Conservation (phyloP, 2,113 vertebrate genomes). For the Nibea albiflora region DNA sequence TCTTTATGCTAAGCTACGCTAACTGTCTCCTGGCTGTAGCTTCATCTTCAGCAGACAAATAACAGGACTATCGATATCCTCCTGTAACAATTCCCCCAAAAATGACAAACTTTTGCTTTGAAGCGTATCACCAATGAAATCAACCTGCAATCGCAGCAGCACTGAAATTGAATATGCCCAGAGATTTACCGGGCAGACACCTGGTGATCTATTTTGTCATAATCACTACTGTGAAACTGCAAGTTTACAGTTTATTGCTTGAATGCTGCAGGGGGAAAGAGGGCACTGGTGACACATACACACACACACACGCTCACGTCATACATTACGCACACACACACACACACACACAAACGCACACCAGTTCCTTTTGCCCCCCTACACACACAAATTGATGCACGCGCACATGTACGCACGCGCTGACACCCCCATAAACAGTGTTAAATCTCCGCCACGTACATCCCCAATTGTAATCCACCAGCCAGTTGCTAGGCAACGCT, state of each 20-base stretch:
- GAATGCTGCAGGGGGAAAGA: not conserved
- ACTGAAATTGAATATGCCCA: not conserved
- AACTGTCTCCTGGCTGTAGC: too few relatives aligned
- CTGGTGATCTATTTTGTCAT: not conserved
- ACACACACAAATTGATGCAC: slow-evolving; percentile 6
- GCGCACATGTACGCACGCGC: not conserved
- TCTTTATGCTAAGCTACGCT: not conserved
- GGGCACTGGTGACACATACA: slow-evolving; percentile 24
- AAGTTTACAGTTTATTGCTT: slow-evolving; percentile 28
- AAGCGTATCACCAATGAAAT: not conserved
- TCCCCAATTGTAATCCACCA: slow-evolving; percentile 64
- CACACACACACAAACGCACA: not conserved
- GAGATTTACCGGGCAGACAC: slow-evolving; percentile 5
- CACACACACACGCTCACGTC: slow-evolving; percentile 10
- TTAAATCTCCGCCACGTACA: slow-evolving; percentile 66
- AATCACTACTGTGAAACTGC: not conserved
- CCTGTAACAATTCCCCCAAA: not conserved
- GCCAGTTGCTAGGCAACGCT: slow-evolving; percentile 85
- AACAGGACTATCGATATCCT: too few relatives aligned
- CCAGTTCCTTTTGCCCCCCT: slow-evolving; percentile 4
- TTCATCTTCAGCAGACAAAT: too few relatives aligned
- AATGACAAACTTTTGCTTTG: not conserved
- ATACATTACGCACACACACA: slow-evolving; percentile 6
- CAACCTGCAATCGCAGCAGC: slow-evolving; percentile 8
- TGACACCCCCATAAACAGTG: slow-evolving; percentile 59